These are phyloP conservation scores for Athene noctua DNA, from an alignment of 2,113 vertebrate species.

Conservation along the genomic window DNA sequence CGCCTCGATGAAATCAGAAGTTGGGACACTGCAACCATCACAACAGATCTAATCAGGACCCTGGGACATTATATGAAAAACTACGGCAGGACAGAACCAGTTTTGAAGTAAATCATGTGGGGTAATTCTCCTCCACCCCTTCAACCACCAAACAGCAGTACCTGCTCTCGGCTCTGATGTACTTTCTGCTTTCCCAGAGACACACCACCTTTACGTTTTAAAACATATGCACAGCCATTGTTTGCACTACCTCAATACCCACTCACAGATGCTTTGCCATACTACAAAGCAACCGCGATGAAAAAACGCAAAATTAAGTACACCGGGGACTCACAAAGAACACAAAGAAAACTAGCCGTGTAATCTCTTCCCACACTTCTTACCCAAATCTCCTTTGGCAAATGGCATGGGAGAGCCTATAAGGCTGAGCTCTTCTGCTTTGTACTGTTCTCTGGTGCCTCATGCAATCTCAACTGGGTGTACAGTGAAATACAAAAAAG, in stretches of 20 bases:
- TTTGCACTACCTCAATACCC: background rate
- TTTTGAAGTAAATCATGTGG: background rate
- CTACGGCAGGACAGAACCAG: background rate
- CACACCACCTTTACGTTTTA: background rate
- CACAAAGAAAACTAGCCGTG: slow-evolving; percentile 16
- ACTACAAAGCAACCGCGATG: background rate
- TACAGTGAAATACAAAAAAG: slow-evolving; percentile 19
- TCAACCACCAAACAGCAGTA: background rate
- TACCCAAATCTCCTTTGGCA: slow-evolving; percentile 55
- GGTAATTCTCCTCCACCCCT: background rate
- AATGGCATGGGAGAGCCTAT: slow-evolving; percentile 8
- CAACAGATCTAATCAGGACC: background rate
- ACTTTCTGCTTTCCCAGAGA: background rate
- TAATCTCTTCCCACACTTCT: slow-evolving; percentile 67
- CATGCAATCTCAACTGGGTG: slow-evolving; percentile 20
- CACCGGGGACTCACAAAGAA: slow-evolving; percentile 28
- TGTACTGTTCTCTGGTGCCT: slow-evolving; percentile 38
- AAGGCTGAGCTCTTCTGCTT: slow-evolving; percentile 37
- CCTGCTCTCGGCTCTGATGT: background rate
- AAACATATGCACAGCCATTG: background rate
- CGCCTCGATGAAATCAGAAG: background rate
- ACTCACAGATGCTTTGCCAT: background rate
- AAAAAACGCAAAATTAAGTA: background rate
- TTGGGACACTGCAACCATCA: background rate
- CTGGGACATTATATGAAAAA: background rate